Percentiles rank a stretch among this genome's conserved stretches.
Evolutionary conservation across 1,140 invertebrate genomes (phyloP).

Genomic region (Pogonomyrmex barbatus): DNA sequence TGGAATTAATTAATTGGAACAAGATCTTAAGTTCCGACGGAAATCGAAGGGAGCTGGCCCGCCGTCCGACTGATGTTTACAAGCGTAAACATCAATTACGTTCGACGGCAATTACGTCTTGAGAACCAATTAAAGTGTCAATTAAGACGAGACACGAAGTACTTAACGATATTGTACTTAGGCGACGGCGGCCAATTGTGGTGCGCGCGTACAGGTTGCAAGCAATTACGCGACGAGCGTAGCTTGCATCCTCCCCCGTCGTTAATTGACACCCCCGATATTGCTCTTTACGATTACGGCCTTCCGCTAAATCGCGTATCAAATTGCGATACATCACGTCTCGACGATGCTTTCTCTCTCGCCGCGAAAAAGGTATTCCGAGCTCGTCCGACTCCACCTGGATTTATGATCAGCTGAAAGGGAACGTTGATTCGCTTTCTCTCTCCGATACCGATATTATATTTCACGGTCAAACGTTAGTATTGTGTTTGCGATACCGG

Average conservation of each 20-base stretch:
- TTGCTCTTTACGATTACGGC: slow-evolving; percentile 56
- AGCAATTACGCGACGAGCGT: neutral
- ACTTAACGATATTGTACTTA: slow-evolving; percentile 41
- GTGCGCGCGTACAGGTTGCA: neutral
- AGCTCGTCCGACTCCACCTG: neutral
- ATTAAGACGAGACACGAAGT: slow-evolving; percentile 51
- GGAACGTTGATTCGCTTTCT: slow-evolving; percentile 25
- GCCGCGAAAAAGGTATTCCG: slow-evolving; percentile 38
- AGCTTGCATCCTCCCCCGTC: slow-evolving; percentile 42
- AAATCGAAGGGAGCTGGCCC: slow-evolving; percentile 22
- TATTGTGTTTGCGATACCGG: slow-evolving; percentile 2
- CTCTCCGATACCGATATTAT: slow-evolving; percentile 50
- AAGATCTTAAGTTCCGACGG: slow-evolving; percentile 14
- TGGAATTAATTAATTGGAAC: slow-evolving; percentile 46
- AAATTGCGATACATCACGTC: slow-evolving; percentile 49
- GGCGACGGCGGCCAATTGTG: slow-evolving; percentile 39
- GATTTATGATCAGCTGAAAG: slow-evolving; percentile 57
- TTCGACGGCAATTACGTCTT: neutral
- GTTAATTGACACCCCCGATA: slow-evolving; percentile 53
- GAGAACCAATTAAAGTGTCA: slow-evolving; percentile 57
- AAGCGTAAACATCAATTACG: slow-evolving; percentile 50
- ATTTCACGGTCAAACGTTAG: slow-evolving; percentile 65
- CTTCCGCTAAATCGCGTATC: neutral
- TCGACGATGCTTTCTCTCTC: slow-evolving; percentile 1
- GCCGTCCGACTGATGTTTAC: slow-evolving; percentile 22